phyloP scores from a whole-genome alignment of 2,888 invertebrate genomes.

The Sinelater perroti region DNA sequence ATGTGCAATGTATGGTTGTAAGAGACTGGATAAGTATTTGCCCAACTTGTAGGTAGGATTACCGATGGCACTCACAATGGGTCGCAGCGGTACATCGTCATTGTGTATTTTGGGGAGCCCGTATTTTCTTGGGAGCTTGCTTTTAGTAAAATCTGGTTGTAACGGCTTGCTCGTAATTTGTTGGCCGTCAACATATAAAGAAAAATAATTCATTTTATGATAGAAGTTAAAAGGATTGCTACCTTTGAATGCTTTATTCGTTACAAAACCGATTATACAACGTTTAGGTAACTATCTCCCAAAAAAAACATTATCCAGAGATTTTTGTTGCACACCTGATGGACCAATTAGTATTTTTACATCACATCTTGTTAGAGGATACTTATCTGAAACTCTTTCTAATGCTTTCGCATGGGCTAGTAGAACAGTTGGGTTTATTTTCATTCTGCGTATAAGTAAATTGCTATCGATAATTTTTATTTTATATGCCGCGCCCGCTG shows the following conservation, averaged over 20 bases:
- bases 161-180: constrained; percentile 15
- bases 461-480: background rate
- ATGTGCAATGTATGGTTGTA: too few relatives aligned
- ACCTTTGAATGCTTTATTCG: too few relatives aligned
- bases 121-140: too few relatives aligned
- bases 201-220: constrained; percentile 8
- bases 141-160: constrained; percentile 15
- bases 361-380: background rate
- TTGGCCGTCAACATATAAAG: constrained; percentile 15
- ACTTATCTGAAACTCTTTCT: constrained; percentile 4
- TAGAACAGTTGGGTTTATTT: constrained; percentile 10
- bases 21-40: too few relatives aligned
- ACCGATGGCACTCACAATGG: too few relatives aligned
- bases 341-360: constrained; percentile 21
- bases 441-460: background rate
- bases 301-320: constrained; percentile 12
- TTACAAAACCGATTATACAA: too few relatives aligned
- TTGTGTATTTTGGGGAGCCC: too few relatives aligned
- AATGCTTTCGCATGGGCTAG: constrained; percentile 12
- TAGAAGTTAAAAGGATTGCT: constrained; percentile 12
- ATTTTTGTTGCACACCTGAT: constrained; percentile 16
- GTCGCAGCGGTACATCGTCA: too few relatives aligned
- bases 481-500: background rate
- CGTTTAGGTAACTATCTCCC: too few relatives aligned
- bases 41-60: too few relatives aligned